phyloP scores from a whole-genome alignment of 2,113 vertebrate genomes.

The Pogonocichla stellata region DNA sequence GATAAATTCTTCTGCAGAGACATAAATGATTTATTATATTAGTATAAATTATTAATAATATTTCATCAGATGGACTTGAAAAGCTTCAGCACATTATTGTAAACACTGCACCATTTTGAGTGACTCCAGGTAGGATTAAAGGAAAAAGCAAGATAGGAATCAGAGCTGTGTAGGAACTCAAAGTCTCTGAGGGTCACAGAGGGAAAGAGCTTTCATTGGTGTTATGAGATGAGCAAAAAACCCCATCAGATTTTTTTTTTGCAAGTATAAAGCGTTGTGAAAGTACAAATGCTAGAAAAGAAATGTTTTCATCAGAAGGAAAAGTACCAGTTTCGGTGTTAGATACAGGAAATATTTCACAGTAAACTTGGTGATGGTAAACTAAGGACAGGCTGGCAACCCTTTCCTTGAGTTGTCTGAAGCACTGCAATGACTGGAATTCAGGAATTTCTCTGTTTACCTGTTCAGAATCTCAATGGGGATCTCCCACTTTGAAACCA shows the following conservation, averaged over 20 bases:
- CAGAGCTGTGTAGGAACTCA: neutral
- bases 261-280: neutral
- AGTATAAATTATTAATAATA: constrained; percentile 67
- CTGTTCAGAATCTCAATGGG: neutral
- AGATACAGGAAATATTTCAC: neutral
- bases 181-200: neutral
- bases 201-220: neutral
- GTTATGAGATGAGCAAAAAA: neutral
- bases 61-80: constrained; percentile 24
- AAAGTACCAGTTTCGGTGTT: neutral
- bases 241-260: neutral
- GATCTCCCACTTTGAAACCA: neutral
- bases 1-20: constrained; percentile 55
- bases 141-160: neutral
- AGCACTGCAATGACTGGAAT: neutral
- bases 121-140: constrained; percentile 50
- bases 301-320: neutral
- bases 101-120: constrained; percentile 16
- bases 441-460: neutral
- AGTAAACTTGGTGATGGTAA: accelerated
- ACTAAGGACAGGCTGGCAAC: neutral
- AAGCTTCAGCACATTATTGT: constrained; percentile 34
- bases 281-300: neutral
- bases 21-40: constrained; percentile 64
- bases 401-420: neutral